Evolutionary conservation across 2,797 vertebrate genomes (phyloP), one percentile per base, ranked within the genome.

Genomic region (Muscicapa comitata): DNA sequence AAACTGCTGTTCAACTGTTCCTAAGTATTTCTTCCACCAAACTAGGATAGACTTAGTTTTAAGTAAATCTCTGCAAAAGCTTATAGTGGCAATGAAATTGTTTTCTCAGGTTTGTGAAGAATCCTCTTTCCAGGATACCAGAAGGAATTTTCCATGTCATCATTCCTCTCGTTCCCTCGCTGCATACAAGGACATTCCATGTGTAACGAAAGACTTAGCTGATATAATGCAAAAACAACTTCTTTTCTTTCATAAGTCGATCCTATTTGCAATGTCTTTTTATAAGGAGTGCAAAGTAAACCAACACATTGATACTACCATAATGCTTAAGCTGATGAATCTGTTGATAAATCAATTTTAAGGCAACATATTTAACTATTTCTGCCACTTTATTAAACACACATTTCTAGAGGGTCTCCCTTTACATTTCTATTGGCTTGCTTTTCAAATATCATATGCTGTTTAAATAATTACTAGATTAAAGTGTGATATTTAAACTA

Each of bases 121-220:
- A 15, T 50, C 10, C 6, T 68, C 10, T 65, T 85, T 42, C 17
- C 12, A 57, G 38, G 7, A 45, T 0, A 0, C 35, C 2, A 5
- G 25, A 57, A 19, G 17, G 11, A 29, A 8, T 9, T 6, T 71
- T 7, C 10, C 1, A 1, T 26, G 33, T 25, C 6, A 11, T 18
- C 1, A 3, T 24, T 88, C 21, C 6, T 5, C 19, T 66, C 14
- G 29, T 5, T 33, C 17, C 13, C 7, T 7, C 0, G 0, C 48
- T 84, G 8, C 38, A n/a, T 29, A 58, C 11, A 37, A 2, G 47
- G 29, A 33, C 13, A 21, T 59, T 83, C 70, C 14, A 20, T 65
- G 40, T 21, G 21, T 45, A 50, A 55, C 17, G 31, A 61, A 81
- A 58, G 14, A 62, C 7, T 61, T 74, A 66, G 18, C 25, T 43